Evolutionary conservation across 2,888 invertebrate genomes (phyloP).

Genomic region (Ommatoiulus sabulosus): DNA sequence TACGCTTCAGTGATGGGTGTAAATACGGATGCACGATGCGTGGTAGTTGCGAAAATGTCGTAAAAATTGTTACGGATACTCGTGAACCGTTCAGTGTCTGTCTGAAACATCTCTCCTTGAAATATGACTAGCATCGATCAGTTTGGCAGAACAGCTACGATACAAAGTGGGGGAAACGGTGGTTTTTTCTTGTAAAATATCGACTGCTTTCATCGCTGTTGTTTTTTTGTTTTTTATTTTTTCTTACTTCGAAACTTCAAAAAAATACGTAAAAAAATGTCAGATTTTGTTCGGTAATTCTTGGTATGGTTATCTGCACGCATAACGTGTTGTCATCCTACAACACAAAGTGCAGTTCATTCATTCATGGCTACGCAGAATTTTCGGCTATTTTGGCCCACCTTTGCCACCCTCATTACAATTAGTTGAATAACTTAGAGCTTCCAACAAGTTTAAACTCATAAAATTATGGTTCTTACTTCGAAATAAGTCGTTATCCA

Average conservation of each 20-base stretch:
- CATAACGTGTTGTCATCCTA: neutral
- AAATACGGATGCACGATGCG: neutral
- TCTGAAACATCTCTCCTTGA: neutral
- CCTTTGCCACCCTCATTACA: too few species aligned
- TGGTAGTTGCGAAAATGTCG: slow-evolving; percentile 24
- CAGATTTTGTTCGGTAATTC: neutral
- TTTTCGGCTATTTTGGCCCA: too few species aligned
- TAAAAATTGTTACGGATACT: slow-evolving; percentile 9
- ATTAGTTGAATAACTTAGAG: too few species aligned
- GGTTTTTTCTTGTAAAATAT: neutral
- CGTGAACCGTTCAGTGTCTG: neutral
- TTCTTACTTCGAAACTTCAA: neutral
- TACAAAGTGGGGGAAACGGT: neutral
- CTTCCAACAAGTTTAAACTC: too few species aligned
- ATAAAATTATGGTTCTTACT: too few species aligned
- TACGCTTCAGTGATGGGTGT: neutral
- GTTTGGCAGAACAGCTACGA: neutral
- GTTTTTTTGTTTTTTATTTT: neutral
- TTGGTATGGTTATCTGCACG: neutral
- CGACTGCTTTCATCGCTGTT: neutral
- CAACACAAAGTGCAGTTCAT: neutral
- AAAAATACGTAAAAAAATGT: neutral
- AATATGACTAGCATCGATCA: slow-evolving; percentile 5
- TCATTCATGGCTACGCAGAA: too few species aligned
- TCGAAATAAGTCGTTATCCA: too few species aligned